Base-by-base conservation (phyloP, 2,888 invertebrate species). In the Brenthis daphne region DNA sequence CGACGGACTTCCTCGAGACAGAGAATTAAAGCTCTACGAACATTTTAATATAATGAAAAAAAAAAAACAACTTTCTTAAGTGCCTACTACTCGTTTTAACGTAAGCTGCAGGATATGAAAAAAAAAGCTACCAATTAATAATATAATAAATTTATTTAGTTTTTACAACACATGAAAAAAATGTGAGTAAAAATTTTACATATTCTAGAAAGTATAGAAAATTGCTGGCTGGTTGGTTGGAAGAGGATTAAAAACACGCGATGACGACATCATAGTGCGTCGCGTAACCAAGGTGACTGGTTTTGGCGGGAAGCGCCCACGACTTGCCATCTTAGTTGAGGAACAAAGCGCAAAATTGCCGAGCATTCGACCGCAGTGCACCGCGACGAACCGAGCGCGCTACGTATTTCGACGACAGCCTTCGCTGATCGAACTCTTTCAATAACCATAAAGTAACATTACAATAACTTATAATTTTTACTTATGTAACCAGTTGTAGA, bases 291-390 rank as follows among this genome's bases (percentile, higher is more conserved):
- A 82, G 87, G 86, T 82, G 79, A 90, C 90, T 86, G 87, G 89
- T 89, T 91, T 88, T 84, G 85, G 90, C 89, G 91, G 84, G 88
- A 87, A 88, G 83, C 85, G 77, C 87, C 87, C 78, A 88, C 87
- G 82, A 82, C 74, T 69, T 73, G 75, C 72, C 73, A 73, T 66
- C 63, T 65, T 63, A 72, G 75, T 73, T 75, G 71, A 79, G 66
- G 81, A 76, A 73, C 73, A 74, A 71, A 64, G 72, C 70, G 71
- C 74, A 71, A 75, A 75, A 73, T 72, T 71, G 75, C 68, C 75
- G 72, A 74, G 75, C 86, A 89, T 88, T 90, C 90, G 92, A 91
- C 90, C 91, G 91, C 90, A 90, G 92, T 92, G 87, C 89, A 88
- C 86, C 85, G 90, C 90, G 86, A 87, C 82, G 84, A 85, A 70